A percentile compares a stretch with the other conserved stretches of the same genome.
Evolutionary conservation across 2,888 invertebrate genomes (phyloP).

Genomic region (Drosophila cracens): DNA sequence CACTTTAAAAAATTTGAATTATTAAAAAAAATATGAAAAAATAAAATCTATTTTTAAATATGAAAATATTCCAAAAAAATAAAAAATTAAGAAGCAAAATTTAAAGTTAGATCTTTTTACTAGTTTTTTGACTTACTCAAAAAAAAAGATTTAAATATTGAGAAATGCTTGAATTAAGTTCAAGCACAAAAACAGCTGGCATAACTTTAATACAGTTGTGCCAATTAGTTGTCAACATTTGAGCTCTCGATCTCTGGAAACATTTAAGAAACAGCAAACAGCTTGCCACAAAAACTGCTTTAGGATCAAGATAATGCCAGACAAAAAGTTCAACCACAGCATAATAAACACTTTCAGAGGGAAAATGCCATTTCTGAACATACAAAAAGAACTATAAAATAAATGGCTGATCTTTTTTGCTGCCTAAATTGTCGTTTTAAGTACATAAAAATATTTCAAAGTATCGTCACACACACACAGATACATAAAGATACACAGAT

Average conservation of each 20-base stretch:
- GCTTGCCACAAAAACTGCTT: constrained; percentile 8
- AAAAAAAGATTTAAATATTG: background rate
- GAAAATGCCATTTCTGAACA: constrained; percentile 28
- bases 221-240: constrained; percentile 40
- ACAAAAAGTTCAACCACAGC: constrained; percentile 12
- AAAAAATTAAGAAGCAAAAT: background rate
- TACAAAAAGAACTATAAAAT: constrained; percentile 39
- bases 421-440: constrained; percentile 50
- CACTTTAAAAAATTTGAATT: background rate
- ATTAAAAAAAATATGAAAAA: too few species aligned
- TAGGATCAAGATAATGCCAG: constrained; percentile 18
- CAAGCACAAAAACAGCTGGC: constrained; percentile 26
- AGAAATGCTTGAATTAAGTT: background rate
- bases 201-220: constrained; percentile 15
- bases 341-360: constrained; percentile 33
- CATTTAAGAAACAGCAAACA: background rate
- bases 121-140: background rate
- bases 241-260: background rate
- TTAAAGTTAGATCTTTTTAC: background rate
- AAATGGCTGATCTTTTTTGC: constrained; percentile 11
- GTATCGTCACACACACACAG: background rate
- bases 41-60: background rate
- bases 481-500: background rate
- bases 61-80: background rate
- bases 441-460: constrained; percentile 14